Percentiles rank a stretch among this genome's conserved stretches.
Evolutionary conservation across 2,113 vertebrate genomes (phyloP).

Genomic region (Mormyrus iriodes): DNA sequence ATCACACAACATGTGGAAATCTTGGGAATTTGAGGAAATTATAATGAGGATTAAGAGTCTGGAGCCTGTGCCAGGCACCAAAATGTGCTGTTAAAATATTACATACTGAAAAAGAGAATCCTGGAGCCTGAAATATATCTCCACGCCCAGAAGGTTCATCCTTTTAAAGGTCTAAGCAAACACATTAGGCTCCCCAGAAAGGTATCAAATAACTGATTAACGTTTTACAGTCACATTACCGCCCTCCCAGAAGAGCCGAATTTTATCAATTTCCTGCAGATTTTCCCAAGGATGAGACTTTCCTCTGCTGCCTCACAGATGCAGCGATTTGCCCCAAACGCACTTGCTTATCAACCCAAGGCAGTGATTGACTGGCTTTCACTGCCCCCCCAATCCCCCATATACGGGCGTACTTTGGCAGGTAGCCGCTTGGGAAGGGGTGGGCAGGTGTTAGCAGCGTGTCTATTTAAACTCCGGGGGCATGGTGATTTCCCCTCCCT

Average conservation of each 20-base stretch:
- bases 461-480: neutral
- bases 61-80: slow-evolving; percentile 27
- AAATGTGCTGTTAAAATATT: slow-evolving; percentile 39
- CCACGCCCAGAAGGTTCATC: slow-evolving; percentile 42
- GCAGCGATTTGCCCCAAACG: slow-evolving; percentile 6
- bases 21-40: slow-evolving; percentile 23
- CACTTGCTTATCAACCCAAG: neutral
- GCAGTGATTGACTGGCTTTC: neutral
- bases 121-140: slow-evolving; percentile 37
- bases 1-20: slow-evolving; percentile 6
- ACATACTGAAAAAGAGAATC: slow-evolving; percentile 38
- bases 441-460: neutral
- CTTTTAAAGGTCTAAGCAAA: slow-evolving; percentile 35
- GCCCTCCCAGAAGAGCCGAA: slow-evolving; percentile 37
- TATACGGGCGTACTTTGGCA: neutral
- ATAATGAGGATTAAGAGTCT: slow-evolving; percentile 33
- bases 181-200: slow-evolving; percentile 35
- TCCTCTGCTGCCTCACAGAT: neutral
- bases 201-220: slow-evolving; percentile 33
- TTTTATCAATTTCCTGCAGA: slow-evolving; percentile 45
- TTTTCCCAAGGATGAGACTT: slow-evolving; percentile 21
- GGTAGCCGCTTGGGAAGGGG: neutral
- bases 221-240: slow-evolving; percentile 42
- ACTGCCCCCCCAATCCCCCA: neutral
- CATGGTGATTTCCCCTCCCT: neutral